Conservation (phyloP, 2,797 vertebrate genomes). For the Hybognathus amarus region DNA sequence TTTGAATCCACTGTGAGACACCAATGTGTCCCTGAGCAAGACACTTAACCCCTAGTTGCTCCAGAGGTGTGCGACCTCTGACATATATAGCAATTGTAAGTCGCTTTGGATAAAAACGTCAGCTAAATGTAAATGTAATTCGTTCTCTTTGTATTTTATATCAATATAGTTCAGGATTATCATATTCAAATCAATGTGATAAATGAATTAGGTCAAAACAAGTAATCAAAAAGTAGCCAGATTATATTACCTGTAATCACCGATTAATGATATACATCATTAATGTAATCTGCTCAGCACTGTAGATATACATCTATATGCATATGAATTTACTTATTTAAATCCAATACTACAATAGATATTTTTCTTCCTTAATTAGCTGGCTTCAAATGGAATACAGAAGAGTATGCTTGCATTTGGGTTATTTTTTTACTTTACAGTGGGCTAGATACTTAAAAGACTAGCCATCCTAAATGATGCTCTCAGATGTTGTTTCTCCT, state of each 20-base stretch:
- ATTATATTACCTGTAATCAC: not conserved
- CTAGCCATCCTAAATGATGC: not conserved
- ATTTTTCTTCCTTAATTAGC: not conserved
- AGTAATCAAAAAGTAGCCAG: not conserved
- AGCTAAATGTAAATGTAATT: too few species aligned
- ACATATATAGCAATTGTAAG: too few species aligned
- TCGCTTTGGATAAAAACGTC: too few species aligned
- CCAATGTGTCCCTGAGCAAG: too few species aligned
- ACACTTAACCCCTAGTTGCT: too few species aligned
- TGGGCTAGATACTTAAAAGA: constrained; percentile 14
- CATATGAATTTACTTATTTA: not conserved
- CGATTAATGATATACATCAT: too few species aligned
- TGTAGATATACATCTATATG: not conserved
- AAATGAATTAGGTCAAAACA: not conserved
- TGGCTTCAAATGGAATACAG: not conserved
- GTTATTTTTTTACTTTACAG: not conserved
- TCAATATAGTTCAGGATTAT: not conserved
- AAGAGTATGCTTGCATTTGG: not conserved
- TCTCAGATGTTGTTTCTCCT: constrained; percentile 32
- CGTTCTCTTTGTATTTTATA: not conserved
- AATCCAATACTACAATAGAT: not conserved
- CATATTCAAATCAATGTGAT: not conserved
- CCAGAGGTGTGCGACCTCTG: too few species aligned
- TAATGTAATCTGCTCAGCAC: not conserved
- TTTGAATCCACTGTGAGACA: too few species aligned